These are phyloP conservation scores for Agrotis segetum DNA, from an alignment of 2,888 invertebrate genomes.

Conservation along the genomic window DNA sequence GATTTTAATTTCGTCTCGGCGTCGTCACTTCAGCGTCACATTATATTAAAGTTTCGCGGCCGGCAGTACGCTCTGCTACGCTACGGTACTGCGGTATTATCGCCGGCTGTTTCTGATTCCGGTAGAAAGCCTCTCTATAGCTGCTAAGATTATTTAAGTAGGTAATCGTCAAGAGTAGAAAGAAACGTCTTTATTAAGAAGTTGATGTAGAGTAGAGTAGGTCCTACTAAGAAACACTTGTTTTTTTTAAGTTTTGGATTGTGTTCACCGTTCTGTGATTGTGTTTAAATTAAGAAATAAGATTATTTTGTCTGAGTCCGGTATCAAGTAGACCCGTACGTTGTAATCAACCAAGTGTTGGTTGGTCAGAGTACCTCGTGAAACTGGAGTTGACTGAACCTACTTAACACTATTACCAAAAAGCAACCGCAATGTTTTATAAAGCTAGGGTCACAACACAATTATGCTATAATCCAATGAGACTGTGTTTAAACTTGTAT, in stretches of 20 bases:
- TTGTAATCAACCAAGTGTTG: too few relatives aligned
- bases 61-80: background rate
- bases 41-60: slow-evolving; percentile 39
- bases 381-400: too few relatives aligned
- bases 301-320: too few relatives aligned
- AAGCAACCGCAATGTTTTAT: too few relatives aligned
- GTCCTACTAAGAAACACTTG: background rate
- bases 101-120: slow-evolving; percentile 31
- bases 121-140: slow-evolving; percentile 23
- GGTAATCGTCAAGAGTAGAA: slow-evolving; percentile 25
- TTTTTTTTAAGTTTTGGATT: slow-evolving; percentile 2
- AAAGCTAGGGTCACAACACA: too few relatives aligned
- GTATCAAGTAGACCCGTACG: too few relatives aligned
- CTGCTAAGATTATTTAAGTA: slow-evolving; percentile 48
- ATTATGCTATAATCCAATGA: too few relatives aligned
- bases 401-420: too few relatives aligned
- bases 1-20: slow-evolving; percentile 71
- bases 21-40: slow-evolving; percentile 54
- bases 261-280: background rate
- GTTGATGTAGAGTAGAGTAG: slow-evolving; percentile 6
- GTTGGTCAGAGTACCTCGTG: too few relatives aligned
- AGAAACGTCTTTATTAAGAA: slow-evolving; percentile 32
- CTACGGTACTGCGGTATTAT: slow-evolving; percentile 1
- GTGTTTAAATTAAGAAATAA: background rate
- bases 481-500: slow-evolving; percentile 3